Conservation (phyloP, 2,797 vertebrate species). For the Malurus leucopterus region DNA sequence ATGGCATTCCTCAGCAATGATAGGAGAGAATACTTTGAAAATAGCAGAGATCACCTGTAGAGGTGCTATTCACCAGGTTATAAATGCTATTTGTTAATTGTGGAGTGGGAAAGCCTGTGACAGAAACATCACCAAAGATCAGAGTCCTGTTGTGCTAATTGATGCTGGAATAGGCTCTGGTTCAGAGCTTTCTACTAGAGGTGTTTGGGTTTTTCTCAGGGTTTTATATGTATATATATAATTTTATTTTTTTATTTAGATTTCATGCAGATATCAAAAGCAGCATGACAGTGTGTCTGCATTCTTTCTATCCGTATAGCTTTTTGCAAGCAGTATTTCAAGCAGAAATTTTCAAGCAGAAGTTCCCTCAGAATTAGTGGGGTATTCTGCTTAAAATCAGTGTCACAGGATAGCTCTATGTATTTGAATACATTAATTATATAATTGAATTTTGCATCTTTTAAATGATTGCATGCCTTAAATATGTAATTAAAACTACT, state of each 20-base stretch:
- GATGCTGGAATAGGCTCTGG: not conserved
- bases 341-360: not conserved
- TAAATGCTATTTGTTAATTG: not conserved
- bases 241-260: not conserved
- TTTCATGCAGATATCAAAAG: not conserved
- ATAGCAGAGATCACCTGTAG: not conserved
- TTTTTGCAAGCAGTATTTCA: not conserved
- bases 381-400: conserved; percentile 6
- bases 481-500: conserved; percentile 50
- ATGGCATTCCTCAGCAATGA: not conserved
- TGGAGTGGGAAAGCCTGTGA: not conserved
- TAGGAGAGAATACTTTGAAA: not conserved
- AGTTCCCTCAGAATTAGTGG: not conserved
- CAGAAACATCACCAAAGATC: not conserved
- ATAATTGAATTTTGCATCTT: conserved; percentile 44
- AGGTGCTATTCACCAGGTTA: not conserved
- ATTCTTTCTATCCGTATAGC: not conserved
- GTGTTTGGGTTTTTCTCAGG: not conserved
- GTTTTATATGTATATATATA: not conserved
- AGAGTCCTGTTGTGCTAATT: not conserved
- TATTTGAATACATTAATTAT: conserved; percentile 50
- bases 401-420: not conserved
- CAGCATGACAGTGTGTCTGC: not conserved
- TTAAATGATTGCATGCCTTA: conserved; percentile 41
- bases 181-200: not conserved